These are phyloP conservation scores for Pangasius djambal DNA, from an alignment of 2,797 vertebrate genomes.

Conservation along the genomic window DNA sequence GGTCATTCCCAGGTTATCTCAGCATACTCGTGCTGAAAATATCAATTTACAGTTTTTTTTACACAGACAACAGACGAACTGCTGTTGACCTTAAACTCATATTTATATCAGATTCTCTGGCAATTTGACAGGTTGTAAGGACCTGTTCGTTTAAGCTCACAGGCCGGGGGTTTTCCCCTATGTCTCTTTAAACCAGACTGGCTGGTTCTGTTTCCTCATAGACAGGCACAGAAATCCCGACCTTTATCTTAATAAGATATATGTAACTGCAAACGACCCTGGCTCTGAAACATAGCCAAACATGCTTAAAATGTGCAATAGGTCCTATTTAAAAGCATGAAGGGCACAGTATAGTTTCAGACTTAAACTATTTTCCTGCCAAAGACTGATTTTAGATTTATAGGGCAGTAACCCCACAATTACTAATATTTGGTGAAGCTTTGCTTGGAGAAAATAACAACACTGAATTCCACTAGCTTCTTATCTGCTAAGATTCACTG, in stretches of 20 bases:
- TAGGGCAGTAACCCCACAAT: background rate
- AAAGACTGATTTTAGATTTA: background rate
- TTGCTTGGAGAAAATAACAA: background rate
- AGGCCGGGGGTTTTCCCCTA: background rate
- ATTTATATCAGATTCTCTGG: conserved; percentile 14
- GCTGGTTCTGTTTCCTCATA: conserved; percentile 33
- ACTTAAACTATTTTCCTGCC: background rate
- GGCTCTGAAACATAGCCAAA: background rate
- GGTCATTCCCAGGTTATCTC: conserved; percentile 8
- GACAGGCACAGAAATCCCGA: background rate
- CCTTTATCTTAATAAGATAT: background rate
- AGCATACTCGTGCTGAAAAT: background rate
- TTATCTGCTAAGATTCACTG: background rate
- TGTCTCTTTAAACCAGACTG: conserved; percentile 45
- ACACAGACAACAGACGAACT: background rate
- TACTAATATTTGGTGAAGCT: background rate
- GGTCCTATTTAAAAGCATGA: background rate
- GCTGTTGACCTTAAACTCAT: conserved; percentile 22
- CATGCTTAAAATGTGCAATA: background rate
- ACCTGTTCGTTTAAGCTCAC: conserved; percentile 5
- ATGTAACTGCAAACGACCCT: background rate
- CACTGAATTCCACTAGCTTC: background rate
- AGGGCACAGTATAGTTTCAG: background rate
- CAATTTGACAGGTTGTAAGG: background rate
- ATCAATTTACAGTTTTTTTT: background rate